Evolutionary conservation across 2,888 invertebrate species (phyloP), one percentile per base, ranked within the genome.

Genomic region (Limnephilus marmoratus): DNA sequence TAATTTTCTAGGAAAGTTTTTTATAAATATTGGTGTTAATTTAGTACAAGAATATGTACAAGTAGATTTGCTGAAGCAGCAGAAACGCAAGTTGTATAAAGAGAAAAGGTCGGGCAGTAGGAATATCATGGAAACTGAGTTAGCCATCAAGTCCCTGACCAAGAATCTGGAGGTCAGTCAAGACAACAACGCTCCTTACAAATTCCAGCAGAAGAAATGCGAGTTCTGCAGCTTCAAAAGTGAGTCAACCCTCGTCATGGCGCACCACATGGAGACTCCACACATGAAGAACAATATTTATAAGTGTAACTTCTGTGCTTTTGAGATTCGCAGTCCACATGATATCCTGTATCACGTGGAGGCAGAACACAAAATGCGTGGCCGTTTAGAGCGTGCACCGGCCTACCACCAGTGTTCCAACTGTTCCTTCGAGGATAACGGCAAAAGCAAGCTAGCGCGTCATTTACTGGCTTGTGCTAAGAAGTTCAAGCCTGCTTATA

Each of bases 341-440:
- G 98, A 98, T 94, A 99, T 99, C 94, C 96, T 98, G 37, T 98
- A 97, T 94, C 99, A 99, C 94, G 98, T 99, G 98, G 98, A 99
- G 95, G 97, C 98, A 0, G 97, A 98, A 94, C 99, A 99, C 95
- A 98, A 97, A 94, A 97, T 98, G 29, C 97, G 98, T 94, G 99
- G 98, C 9, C 97, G 98, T 93, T 95, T 99, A 93, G 98, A 99
- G 94, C 97, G 98, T 94, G 98, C 98, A 0, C 98, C 98, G 41
- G 97, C 98, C 0, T 98, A 98, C 95, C 99, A 99, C 95, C 98
- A 99, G 95, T 99, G 99, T 95, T 98, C 98, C 0, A 98, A 98
- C 94, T 99, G 99, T 96, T 98, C 98, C 0, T 99, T 99, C 94
- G 99, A 99, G 95, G 98, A 99, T 94, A 98, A 98, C 94, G 98